Conservation (phyloP, 2,797 vertebrate genomes). For the Gallinago solitaria region DNA sequence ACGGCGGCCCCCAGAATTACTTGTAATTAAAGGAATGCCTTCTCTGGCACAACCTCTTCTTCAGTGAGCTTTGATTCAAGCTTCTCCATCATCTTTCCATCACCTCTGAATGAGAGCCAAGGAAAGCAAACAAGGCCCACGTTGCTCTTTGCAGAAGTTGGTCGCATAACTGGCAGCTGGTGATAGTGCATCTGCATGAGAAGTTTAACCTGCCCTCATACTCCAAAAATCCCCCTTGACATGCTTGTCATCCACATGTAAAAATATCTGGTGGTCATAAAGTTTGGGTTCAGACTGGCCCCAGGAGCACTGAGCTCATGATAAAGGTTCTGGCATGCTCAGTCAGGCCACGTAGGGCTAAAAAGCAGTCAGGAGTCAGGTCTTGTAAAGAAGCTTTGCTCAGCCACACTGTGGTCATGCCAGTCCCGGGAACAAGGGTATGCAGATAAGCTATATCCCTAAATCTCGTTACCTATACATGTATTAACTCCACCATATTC, state of each 20-base stretch:
- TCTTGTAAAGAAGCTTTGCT: background rate
- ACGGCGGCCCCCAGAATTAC: background rate
- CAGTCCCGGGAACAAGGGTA: background rate
- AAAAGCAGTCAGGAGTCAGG: background rate
- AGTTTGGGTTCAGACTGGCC: background rate
- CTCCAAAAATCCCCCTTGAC: background rate
- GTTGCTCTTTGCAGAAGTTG: constrained; percentile 9
- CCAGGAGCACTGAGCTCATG: background rate
- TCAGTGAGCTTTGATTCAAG: constrained; percentile 52
- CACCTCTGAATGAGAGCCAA: constrained; percentile 9
- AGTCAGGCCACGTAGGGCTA: background rate
- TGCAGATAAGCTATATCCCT: background rate
- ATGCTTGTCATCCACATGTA: background rate
- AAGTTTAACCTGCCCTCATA: background rate
- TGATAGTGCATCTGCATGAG: background rate
- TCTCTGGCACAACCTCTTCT: constrained; percentile 9
- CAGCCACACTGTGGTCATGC: background rate
- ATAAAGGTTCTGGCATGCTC: background rate
- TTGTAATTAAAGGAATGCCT: background rate
- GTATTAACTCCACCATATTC: background rate
- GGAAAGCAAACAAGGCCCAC: constrained; percentile 3
- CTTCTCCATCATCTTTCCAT: constrained; percentile 12
- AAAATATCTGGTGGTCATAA: background rate
- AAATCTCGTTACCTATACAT: background rate
- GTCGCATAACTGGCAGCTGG: background rate